Evolutionary conservation across 2,797 vertebrate species (phyloP), one percentile per base, ranked within the genome.

Genomic region (Clamator glandarius): DNA sequence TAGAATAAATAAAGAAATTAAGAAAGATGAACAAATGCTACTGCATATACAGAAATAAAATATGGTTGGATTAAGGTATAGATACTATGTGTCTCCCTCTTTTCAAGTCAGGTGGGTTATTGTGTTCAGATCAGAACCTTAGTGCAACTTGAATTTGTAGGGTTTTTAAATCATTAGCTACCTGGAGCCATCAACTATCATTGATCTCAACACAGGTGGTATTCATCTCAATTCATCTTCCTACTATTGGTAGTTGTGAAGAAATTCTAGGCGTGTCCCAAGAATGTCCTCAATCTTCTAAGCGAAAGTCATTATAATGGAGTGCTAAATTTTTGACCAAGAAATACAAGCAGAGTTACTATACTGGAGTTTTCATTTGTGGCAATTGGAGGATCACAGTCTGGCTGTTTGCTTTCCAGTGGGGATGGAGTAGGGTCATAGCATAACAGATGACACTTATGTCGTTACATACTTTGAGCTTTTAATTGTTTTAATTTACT

Each of bases 391-490:
- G 12, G 15, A 26, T 41, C 5, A 1, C 11, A 57, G 15, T 7
- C 46, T 76, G 23, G 15, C 16, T 0, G 15, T 58, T 76, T 58
- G 16, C n/a, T 58, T 80, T 81, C 64, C 13, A 67, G 12, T 13
- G 9, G 29, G n/a, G 17, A 41, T 29, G 4, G 5, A 12, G 15
- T 4, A 35, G 46, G 36, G 48, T 6, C n/a, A 26, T 8, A 33
- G 24, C 16, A 33, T 21, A 52, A 36, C 8, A 67, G 46, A 23
- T 31, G 12, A 36, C 24, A 35, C 29, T 31, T 9, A 3, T 24
- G 33, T 5, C 11, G 1, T 51, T 29, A 7, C 1, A 2, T 6
- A 8, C 8, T 14, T 33, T 54, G 44, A 52, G 5, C 2, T 58
- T 57, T 69, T 66, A 62, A 76, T 63, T 77, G 24, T 33, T 92